Evolutionary conservation across 2,797 vertebrate genomes (phyloP).

Genomic region (Leptoclinus maculatus): DNA sequence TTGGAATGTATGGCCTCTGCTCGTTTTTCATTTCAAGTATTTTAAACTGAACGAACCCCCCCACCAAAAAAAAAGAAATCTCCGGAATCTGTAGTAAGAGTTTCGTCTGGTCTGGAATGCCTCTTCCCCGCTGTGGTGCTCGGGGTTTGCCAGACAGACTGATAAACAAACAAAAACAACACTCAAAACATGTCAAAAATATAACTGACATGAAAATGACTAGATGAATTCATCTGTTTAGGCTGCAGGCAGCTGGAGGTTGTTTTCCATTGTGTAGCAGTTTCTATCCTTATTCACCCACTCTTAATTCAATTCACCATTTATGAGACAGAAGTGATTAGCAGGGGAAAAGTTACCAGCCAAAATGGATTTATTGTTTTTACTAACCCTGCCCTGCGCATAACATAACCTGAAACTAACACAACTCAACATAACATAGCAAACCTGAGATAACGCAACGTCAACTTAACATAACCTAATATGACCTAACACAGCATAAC

Average conservation of each 20-base stretch:
- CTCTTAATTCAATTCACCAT: not conserved
- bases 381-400: not conserved
- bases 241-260: conserved; percentile 12
- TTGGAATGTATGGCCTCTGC: conserved; percentile 81
- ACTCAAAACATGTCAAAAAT: conserved; percentile 50
- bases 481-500: not conserved
- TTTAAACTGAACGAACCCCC: conserved; percentile 68
- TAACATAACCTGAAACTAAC: not conserved
- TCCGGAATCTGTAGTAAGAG: conserved; percentile 14
- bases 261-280: conserved; percentile 10
- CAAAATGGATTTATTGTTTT: not conserved
- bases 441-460: not conserved
- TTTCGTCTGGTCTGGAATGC: conserved; percentile 48
- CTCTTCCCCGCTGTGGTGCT: conserved; percentile 43
- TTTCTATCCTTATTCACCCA: conserved; percentile 2
- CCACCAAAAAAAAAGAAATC: not conserved
- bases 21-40: conserved; percentile 68
- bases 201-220: conserved; percentile 62
- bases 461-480: not conserved
- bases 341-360: not conserved
- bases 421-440: not conserved
- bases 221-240: conserved; percentile 39
- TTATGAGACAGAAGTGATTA: not conserved
- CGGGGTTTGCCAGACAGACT: conserved; percentile 56
- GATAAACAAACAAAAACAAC: conserved; percentile 66